Evolutionary conservation across 2,888 invertebrate genomes (phyloP).

Genomic region (Cephus runcator): DNA sequence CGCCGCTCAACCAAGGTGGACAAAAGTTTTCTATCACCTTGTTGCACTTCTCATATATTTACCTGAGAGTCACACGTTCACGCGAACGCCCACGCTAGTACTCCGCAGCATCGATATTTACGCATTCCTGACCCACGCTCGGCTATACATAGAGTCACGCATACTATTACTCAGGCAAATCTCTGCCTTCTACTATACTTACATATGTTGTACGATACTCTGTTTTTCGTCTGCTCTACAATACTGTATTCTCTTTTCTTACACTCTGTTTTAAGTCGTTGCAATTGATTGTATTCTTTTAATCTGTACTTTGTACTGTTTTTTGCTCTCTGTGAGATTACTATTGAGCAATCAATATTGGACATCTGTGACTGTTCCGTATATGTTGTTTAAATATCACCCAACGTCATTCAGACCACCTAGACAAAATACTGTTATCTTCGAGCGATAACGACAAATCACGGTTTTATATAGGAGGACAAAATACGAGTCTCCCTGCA

Average conservation of each 20-base stretch:
- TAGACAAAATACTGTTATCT: background rate
- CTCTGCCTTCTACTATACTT: background rate
- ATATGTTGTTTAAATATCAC: background rate
- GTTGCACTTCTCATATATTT: conserved; percentile 32
- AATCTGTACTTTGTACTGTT: background rate
- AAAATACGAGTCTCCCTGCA: background rate
- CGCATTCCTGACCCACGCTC: conserved; percentile 60
- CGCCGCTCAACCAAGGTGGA: conserved; percentile 49
- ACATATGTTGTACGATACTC: background rate
- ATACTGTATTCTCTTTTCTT: background rate
- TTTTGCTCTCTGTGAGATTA: background rate
- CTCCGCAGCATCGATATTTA: conserved; percentile 52
- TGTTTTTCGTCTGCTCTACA: background rate
- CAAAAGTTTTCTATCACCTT: background rate
- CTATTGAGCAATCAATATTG: background rate
- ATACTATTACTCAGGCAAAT: conserved; percentile 2
- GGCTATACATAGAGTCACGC: conserved; percentile 53
- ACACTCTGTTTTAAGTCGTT: background rate
- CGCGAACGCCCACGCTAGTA: background rate
- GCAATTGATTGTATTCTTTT: background rate
- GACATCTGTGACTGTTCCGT: background rate
- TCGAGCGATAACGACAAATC: background rate
- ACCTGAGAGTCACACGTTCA: conserved; percentile 33
- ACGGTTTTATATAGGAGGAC: background rate
- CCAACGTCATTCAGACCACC: background rate